Percentiles rank a stretch among this genome's conserved stretches.
Evolutionary conservation across 2,797 vertebrate species (phyloP).

Genomic region (Coccyzus lansbergi): DNA sequence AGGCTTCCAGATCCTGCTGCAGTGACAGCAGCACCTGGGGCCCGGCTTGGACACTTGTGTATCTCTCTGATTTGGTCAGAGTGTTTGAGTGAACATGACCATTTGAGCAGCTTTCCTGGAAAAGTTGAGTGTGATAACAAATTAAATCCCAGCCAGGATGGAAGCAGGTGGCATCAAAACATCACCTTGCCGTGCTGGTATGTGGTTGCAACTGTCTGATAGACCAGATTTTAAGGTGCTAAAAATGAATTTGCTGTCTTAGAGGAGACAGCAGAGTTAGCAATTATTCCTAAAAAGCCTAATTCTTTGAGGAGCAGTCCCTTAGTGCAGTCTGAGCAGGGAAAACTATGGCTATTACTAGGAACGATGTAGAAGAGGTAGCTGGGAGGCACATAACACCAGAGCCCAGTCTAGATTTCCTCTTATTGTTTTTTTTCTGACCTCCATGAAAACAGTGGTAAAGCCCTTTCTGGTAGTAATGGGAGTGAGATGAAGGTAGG

Average conservation of each 20-base stretch:
- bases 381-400: neutral
- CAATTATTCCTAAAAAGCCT: neutral
- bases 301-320: neutral
- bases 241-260: neutral
- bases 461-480: neutral
- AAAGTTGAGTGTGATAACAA: neutral
- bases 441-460: neutral
- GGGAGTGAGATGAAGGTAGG: neutral
- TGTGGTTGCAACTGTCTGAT: neutral
- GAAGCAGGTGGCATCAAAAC: neutral
- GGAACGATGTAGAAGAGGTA: neutral
- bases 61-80: neutral
- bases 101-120: neutral
- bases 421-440: neutral
- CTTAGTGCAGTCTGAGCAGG: neutral
- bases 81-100: neutral
- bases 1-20: neutral
- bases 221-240: neutral
- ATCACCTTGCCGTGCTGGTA: rapidly evolving
- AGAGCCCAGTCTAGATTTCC: neutral
- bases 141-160: neutral
- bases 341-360: neutral
- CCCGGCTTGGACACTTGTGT: neutral
- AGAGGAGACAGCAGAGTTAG: neutral
- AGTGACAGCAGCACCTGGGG: neutral